Evolutionary conservation across 1,140 invertebrate species (phyloP).

Genomic region (Berghia stephanieae): DNA sequence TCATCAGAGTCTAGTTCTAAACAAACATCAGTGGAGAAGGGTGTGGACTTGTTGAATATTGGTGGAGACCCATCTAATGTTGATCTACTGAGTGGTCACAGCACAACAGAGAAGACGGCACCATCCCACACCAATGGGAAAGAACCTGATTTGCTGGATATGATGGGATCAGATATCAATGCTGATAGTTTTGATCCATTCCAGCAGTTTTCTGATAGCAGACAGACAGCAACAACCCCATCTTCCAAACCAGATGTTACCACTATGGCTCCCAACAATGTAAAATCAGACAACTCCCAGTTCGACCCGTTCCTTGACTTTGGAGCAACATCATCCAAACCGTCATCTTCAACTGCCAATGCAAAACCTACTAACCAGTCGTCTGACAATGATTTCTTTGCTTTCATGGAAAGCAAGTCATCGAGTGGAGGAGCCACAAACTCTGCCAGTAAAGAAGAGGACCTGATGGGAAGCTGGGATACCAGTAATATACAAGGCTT

Average conservation of each 20-base stretch:
- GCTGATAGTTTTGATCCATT: constrained; percentile 49
- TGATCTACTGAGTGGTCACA: constrained; percentile 71
- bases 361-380: not conserved
- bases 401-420: constrained; percentile 53
- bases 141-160: constrained; percentile 23
- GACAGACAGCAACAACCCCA: not conserved
- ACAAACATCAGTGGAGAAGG: constrained; percentile 16
- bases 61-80: constrained; percentile 65
- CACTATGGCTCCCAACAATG: constrained; percentile 19
- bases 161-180: constrained; percentile 9
- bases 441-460: constrained; percentile 19
- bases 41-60: constrained; percentile 51
- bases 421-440: too few relatives aligned
- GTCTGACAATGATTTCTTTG: constrained; percentile 49
- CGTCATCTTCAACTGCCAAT: not conserved
- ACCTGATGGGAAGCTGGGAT: constrained; percentile 62
- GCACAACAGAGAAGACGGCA: constrained; percentile 16
- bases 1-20: not conserved
- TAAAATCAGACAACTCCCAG: constrained; percentile 26
- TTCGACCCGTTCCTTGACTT: constrained; percentile 57
- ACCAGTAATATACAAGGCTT: constrained; percentile 36
- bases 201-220: constrained; percentile 16
- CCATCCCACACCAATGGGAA: not conserved
- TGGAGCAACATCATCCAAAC: constrained; percentile 12
- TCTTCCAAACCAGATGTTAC: constrained; percentile 17